Percentiles rank a stretch among this genome's conserved stretches.
Evolutionary conservation across 2,113 vertebrate species (phyloP).

Genomic region (Heptranchias perlo): DNA sequence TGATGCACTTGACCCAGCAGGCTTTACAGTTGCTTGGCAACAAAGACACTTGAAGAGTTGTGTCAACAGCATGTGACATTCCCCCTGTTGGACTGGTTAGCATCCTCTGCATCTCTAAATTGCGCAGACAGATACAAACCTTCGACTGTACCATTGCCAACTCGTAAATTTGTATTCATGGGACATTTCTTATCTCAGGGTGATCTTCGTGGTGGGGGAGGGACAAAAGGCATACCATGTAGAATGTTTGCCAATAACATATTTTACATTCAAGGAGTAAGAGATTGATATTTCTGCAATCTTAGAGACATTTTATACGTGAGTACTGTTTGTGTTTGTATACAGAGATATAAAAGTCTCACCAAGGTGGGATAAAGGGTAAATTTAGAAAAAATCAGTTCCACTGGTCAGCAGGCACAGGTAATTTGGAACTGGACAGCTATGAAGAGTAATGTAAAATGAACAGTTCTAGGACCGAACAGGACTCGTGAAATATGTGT

Average conservation of each 20-base stretch:
- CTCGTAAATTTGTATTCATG: background rate
- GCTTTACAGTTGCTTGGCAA: constrained; percentile 28
- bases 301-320: background rate
- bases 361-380: constrained; percentile 22
- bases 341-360: constrained; percentile 5
- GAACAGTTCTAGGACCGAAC: background rate
- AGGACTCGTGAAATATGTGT: background rate
- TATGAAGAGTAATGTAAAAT: background rate
- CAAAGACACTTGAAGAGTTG: constrained; percentile 26
- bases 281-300: constrained; percentile 7
- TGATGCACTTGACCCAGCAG: constrained; percentile 21
- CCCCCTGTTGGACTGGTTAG: background rate
- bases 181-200: background rate
- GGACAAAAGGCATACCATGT: background rate
- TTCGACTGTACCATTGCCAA: background rate
- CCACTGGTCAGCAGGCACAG: background rate
- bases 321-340: background rate
- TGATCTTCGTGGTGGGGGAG: background rate
- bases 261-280: background rate
- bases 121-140: background rate
- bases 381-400: background rate
- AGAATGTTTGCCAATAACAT: constrained; percentile 15
- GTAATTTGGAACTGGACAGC: background rate
- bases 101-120: constrained; percentile 20
- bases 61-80: constrained; percentile 35